Conservation (phyloP, 2,888 invertebrate species). For the Clivina fossor region DNA sequence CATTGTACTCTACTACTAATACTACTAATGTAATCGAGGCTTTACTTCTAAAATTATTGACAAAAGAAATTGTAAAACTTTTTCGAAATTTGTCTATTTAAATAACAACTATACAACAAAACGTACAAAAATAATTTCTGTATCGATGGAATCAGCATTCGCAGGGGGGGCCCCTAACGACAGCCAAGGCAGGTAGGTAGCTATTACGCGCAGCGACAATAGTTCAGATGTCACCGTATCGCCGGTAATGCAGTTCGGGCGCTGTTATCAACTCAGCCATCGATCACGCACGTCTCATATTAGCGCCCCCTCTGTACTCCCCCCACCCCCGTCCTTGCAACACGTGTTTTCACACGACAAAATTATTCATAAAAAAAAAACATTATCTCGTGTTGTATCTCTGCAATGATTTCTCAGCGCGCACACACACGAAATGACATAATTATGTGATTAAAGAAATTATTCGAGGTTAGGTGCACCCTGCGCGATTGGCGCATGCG, state of each 20-base stretch:
- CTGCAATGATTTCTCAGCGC: conserved; percentile 40
- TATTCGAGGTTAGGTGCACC: too few relatives aligned
- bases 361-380: conserved; percentile 50
- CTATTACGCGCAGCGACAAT: conserved; percentile 34
- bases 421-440: conserved; percentile 48
- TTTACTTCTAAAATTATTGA: too few relatives aligned
- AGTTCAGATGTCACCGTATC: conserved; percentile 42
- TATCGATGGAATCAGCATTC: too few relatives aligned
- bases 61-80: too few relatives aligned
- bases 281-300: conserved; percentile 52
- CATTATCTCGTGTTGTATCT: conserved; percentile 36
- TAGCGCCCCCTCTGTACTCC: too few relatives aligned
- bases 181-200: conserved; percentile 30
- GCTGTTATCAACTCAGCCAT: conserved; percentile 46
- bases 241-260: conserved; percentile 41
- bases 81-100: too few relatives aligned
- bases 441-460: conserved; percentile 48
- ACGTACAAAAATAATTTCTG: conserved; percentile 31
- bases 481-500: too few relatives aligned
- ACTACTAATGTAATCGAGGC: too few relatives aligned
- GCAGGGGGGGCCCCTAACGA: too few relatives aligned
- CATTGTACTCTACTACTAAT: too few relatives aligned
- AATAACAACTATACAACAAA: too few relatives aligned
- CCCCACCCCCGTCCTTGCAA: conserved; percentile 37
- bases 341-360: conserved; percentile 51